phyloP scores from a whole-genome alignment of 2,113 vertebrate species.

The Laticauda colubrina region DNA sequence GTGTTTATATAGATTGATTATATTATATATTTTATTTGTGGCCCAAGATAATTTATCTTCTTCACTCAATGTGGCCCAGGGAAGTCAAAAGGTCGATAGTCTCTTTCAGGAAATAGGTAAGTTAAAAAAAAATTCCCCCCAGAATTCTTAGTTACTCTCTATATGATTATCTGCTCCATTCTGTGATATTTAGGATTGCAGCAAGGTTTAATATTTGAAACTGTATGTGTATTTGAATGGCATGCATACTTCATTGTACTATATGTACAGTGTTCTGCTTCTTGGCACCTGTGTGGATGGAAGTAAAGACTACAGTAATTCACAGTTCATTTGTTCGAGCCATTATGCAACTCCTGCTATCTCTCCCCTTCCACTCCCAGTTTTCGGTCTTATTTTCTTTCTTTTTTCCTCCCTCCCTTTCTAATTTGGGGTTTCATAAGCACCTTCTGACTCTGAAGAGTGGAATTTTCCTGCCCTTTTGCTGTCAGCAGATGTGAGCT shows the following conservation, averaged over 20 bases:
- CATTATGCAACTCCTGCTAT: neutral
- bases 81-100: neutral
- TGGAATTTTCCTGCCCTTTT: neutral
- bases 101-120: neutral
- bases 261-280: neutral
- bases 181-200: neutral
- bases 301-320: neutral
- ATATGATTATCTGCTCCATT: neutral
- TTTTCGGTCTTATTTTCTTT: neutral
- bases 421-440: neutral
- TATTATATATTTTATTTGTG: neutral
- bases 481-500: neutral
- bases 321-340: neutral
- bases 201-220: neutral
- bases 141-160: neutral
- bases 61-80: neutral
- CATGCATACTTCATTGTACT: neutral
- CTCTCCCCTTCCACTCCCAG: neutral
- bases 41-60: neutral
- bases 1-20: neutral
- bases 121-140: too few species aligned
- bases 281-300: neutral
- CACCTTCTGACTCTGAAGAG: neutral
- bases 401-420: neutral
- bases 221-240: neutral